A percentile compares a stretch with the other conserved stretches of the same genome.
Conservation (phyloP, 2,888 invertebrate genomes). For the Cephus runcator region DNA sequence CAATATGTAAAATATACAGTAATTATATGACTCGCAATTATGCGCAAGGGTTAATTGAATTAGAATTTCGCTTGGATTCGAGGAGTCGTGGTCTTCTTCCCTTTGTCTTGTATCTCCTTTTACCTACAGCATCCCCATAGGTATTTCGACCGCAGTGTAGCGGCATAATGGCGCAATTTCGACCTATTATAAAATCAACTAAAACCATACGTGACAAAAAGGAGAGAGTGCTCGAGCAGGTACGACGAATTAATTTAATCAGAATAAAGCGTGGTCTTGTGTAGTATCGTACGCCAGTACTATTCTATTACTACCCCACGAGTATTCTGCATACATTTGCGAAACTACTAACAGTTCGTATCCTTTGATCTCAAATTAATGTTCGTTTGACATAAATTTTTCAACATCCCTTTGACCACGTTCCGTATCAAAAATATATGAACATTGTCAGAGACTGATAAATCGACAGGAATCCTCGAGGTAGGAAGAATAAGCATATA, state of each 20-base stretch:
- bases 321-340: too few relatives aligned
- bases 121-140: slow-evolving; percentile 30
- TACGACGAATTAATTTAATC: slow-evolving; percentile 46
- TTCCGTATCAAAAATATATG: too few relatives aligned
- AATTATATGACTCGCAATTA: slow-evolving; percentile 54
- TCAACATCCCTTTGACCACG: too few relatives aligned
- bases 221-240: slow-evolving; percentile 27
- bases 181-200: slow-evolving; percentile 55
- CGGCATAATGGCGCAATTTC: slow-evolving; percentile 42
- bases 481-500: too few relatives aligned
- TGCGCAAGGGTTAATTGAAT: slow-evolving; percentile 55
- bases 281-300: too few relatives aligned
- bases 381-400: too few relatives aligned
- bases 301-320: slow-evolving; percentile 35
- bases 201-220: slow-evolving; percentile 54
- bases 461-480: too few relatives aligned
- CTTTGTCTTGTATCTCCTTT: slow-evolving; percentile 16
- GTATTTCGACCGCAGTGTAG: slow-evolving; percentile 18
- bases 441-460: too few relatives aligned
- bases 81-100: slow-evolving; percentile 3
- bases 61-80: slow-evolving; percentile 50
- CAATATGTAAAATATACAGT: slow-evolving; percentile 42
- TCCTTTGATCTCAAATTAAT: too few relatives aligned
- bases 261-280: slow-evolving; percentile 40
- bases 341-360: too few relatives aligned